Evolutionary conservation across 1,140 invertebrate genomes (phyloP), one percentile per base, ranked within the genome.

Genomic region (Eurosta solidaginis): DNA sequence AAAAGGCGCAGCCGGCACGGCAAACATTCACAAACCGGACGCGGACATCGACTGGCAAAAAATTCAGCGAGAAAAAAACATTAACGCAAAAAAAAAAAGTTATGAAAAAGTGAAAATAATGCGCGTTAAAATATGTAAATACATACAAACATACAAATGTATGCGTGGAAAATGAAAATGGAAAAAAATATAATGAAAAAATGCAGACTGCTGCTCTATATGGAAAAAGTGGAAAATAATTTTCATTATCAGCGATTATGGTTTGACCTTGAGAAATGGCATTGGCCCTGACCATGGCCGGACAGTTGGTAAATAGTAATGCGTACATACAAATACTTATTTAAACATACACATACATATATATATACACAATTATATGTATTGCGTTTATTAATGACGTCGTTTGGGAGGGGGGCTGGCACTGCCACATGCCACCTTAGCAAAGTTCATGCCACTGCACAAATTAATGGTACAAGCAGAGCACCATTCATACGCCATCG

Each of bases 201-300:
- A 47, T 74, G 27, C 22, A 47, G 27, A 29, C 59, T n/a, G n/a
- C n/a, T n/a, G n/a, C n/a, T n/a, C n/a, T 68, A 68, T 68, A n/a
- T 40, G 59, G 36, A 68, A 68, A 68, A 68, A 68, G 59, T 40
- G 59, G 59, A 40, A 74, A 45, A 85, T 85, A 82, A 83, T 85
- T 85, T 85, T 85, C 84, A 85, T 85, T 85, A 85, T 85, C 84
- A 85, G 83, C 83, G 82, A 84, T 85, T 85, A 85, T 83, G 84
- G 84, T 85, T 83, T 84, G 84, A 85, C 84, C 84, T 85, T 85
- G 84, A 81, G 81, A 63, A 76, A 42, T 80, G 83, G 82, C 84
- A 84, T 80, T 85, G 83, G 84, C 80, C 80, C 20, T 52, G 84
- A 85, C 44, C 7, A 17, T 20, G 7, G 27, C 22, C 12, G 42